phyloP scores from a whole-genome alignment of 2,797 vertebrate species.

The Sebastes melanostomus region DNA sequence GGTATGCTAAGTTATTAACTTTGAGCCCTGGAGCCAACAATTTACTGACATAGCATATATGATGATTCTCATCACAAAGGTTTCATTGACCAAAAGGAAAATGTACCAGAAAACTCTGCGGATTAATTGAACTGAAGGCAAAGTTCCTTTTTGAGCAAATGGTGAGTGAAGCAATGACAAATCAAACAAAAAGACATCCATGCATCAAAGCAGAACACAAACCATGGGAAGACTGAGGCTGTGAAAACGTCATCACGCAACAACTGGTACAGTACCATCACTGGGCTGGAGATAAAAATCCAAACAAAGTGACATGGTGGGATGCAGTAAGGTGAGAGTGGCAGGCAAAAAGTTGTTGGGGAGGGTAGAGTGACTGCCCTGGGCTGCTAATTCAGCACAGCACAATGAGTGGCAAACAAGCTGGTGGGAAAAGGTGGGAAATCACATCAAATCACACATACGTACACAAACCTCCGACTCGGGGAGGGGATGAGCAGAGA shows the following conservation, averaged over 20 bases:
- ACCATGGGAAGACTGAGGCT: slow-evolving; percentile 17
- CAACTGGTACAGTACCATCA: slow-evolving; percentile 20
- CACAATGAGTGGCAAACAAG: slow-evolving; percentile 27
- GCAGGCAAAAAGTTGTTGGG: slow-evolving; percentile 4
- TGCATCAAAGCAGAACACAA: slow-evolving; percentile 45
- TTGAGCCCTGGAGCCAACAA: slow-evolving; percentile 6
- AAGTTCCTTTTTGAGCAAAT: slow-evolving; percentile 2
- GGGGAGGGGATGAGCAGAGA: not conserved
- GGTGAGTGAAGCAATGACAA: slow-evolving; percentile 37
- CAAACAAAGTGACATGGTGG: slow-evolving; percentile 9
- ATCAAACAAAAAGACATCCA: slow-evolving; percentile 37
- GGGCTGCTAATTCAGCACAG: slow-evolving; percentile 56
- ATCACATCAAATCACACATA: slow-evolving; percentile 7
- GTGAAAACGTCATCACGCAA: slow-evolving; percentile 2
- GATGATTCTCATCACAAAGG: not conserved
- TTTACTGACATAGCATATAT: not conserved
- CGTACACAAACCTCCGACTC: not conserved
- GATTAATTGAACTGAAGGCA: slow-evolving; percentile 5
- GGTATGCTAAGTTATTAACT: not conserved
- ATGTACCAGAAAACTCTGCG: not conserved
- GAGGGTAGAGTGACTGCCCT: not conserved
- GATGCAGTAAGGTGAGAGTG: slow-evolving; percentile 20
- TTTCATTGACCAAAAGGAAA: slow-evolving; percentile 9
- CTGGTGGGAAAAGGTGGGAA: not conserved
- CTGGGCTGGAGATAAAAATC: slow-evolving; percentile 5